Conservation (phyloP, 1,140 invertebrate genomes). For the Cheumatopsyche charites region DNA sequence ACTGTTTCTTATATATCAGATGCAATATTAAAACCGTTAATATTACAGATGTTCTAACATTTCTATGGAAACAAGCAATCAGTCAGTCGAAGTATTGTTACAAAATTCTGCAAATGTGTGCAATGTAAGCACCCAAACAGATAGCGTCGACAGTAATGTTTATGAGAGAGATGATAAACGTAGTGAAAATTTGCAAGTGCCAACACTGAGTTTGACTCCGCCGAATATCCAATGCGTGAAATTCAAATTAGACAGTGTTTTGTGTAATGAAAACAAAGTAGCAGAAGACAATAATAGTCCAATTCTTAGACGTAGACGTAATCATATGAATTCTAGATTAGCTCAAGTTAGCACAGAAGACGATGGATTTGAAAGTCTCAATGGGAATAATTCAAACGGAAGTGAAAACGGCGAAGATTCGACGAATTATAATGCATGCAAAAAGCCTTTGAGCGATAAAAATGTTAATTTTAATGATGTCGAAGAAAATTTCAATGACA, state of each 20-base stretch:
- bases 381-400: conserved; percentile 79
- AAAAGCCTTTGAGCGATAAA: conserved; percentile 29
- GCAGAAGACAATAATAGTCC: conserved; percentile 32
- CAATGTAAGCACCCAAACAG: conserved; percentile 37
- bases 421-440: conserved; percentile 42
- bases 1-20: too few relatives aligned
- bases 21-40: background rate
- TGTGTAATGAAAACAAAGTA: conserved; percentile 22
- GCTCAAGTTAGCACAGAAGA: conserved; percentile 56
- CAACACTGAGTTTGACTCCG: conserved; percentile 43
- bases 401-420: conserved; percentile 57
- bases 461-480: conserved; percentile 53
- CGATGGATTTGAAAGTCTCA: conserved; percentile 86
- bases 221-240: conserved; percentile 38
- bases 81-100: background rate
- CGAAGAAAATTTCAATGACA: conserved; percentile 48
- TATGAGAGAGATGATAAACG: conserved; percentile 21
- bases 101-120: too few relatives aligned
- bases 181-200: conserved; percentile 34
- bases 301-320: conserved; percentile 9
- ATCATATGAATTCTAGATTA: conserved; percentile 10
- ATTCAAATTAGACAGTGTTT: conserved; percentile 29
- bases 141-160: background rate
- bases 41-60: background rate
- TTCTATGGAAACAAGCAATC: too few relatives aligned